Percentiles rank a stretch among this genome's conserved stretches.
phyloP scores from a whole-genome alignment of 53 echinoderm and acorn worm genomes.

The Apostichopus leukothele region DNA sequence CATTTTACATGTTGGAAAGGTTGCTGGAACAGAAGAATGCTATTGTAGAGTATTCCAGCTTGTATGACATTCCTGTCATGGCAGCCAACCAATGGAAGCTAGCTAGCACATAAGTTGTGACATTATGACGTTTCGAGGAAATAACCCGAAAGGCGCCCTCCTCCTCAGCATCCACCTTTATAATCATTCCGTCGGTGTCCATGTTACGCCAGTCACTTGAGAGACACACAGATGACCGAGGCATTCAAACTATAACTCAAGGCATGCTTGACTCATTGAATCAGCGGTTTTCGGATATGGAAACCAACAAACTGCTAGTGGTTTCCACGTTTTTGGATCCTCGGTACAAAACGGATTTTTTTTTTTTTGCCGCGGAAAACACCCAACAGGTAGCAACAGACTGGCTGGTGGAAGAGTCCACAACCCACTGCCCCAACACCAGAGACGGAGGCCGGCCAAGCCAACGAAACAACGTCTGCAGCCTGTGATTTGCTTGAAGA shows the following conservation, averaged over 20 bases:
- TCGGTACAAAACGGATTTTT: constrained; percentile 7
- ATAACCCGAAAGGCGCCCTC: constrained; percentile 38
- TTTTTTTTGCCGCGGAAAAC: neutral
- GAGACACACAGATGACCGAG: constrained; percentile 2
- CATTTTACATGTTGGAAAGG: constrained; percentile 38
- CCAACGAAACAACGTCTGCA: neutral
- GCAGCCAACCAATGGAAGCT: constrained; percentile 48
- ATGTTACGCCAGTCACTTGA: neutral
- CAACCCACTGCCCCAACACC: neutral
- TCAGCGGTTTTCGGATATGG: neutral
- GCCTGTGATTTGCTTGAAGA: too few relatives aligned
- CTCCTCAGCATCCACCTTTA: neutral
- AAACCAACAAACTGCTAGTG: neutral
- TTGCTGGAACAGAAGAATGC: constrained; percentile 4
- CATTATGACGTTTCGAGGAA: constrained; percentile 36
- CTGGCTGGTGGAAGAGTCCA: neutral
- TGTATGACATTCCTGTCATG: constrained; percentile 48
- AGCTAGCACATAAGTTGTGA: constrained; percentile 4
- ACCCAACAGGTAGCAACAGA: neutral
- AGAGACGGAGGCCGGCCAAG: neutral
- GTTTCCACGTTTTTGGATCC: too few relatives aligned
- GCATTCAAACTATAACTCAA: neutral
- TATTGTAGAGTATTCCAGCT: constrained; percentile 43
- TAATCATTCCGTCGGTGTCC: constrained; percentile 18
- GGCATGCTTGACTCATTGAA: constrained; percentile 7